Evolutionary conservation across 2,113 vertebrate species (phyloP).

Genomic region (Siniperca knerii): DNA sequence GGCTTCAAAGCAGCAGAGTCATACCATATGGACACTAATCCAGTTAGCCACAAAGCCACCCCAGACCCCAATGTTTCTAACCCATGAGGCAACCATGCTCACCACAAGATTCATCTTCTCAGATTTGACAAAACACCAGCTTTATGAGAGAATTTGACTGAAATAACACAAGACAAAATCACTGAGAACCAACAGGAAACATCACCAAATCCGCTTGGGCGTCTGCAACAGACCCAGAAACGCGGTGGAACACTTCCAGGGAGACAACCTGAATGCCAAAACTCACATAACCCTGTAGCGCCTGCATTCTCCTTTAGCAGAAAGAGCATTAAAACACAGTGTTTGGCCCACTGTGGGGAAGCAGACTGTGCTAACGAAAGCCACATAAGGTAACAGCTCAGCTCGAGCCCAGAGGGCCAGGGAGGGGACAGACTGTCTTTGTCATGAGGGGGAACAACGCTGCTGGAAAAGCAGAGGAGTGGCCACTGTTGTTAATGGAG

Average conservation of each 20-base stretch:
- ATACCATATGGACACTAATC: constrained; percentile 70
- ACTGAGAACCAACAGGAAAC: constrained; percentile 60
- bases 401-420: constrained; percentile 49
- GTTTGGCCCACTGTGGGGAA: constrained; percentile 51
- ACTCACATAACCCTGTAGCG: constrained; percentile 56
- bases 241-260: constrained; percentile 61
- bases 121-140: constrained; percentile 52
- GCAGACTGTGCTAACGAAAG: constrained; percentile 42
- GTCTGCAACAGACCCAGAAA: constrained; percentile 56
- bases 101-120: constrained; percentile 46
- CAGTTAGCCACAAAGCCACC: constrained; percentile 59
- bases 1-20: constrained; percentile 58
- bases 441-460: constrained; percentile 60
- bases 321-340: constrained; percentile 65
- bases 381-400: constrained; percentile 69
- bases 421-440: constrained; percentile 67
- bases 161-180: constrained; percentile 55
- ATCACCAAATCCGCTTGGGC: constrained; percentile 64
- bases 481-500: constrained; percentile 70
- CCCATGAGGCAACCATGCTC: constrained; percentile 11
- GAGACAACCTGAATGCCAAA: constrained; percentile 64
- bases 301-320: constrained; percentile 52
- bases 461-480: constrained; percentile 49
- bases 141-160: constrained; percentile 20
- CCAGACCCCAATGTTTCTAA: constrained; percentile 40